Percentiles rank a stretch among this genome's conserved stretches.
These are phyloP conservation scores for Hemichromis elongatus DNA, from an alignment of 2,113 vertebrate species.

Conservation along the genomic window DNA sequence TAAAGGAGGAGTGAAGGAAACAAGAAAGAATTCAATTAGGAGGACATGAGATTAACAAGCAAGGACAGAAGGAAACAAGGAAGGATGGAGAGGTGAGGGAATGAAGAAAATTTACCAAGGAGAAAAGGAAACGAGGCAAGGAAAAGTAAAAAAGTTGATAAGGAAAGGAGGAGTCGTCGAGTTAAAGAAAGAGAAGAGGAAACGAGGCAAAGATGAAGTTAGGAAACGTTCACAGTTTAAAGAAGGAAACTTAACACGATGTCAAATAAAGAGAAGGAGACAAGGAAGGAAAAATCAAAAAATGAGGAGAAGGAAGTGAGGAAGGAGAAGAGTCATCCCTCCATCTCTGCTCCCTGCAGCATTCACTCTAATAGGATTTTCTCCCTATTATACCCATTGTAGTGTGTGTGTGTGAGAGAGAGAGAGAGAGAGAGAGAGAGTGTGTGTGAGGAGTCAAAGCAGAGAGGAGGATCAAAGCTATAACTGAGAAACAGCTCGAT, in stretches of 20 bases:
- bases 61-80: neutral
- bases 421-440: too few relatives aligned
- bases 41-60: neutral
- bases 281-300: neutral
- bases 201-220: neutral
- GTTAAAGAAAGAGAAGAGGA: neutral
- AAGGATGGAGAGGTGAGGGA: neutral
- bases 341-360: neutral
- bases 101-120: neutral
- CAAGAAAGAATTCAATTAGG: neutral
- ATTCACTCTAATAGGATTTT: neutral
- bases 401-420: fast-evolving
- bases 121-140: neutral
- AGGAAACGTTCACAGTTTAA: neutral
- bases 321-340: neutral
- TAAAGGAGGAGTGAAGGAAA: neutral
- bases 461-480: neutral
- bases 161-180: neutral
- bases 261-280: neutral
- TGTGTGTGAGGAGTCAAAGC: too few relatives aligned
- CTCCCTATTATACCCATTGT: neutral
- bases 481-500: neutral
- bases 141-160: neutral
- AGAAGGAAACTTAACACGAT: neutral
- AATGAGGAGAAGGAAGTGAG: neutral